phyloP scores from a whole-genome alignment of 2,888 invertebrate genomes.

The Apantesis nais region DNA sequence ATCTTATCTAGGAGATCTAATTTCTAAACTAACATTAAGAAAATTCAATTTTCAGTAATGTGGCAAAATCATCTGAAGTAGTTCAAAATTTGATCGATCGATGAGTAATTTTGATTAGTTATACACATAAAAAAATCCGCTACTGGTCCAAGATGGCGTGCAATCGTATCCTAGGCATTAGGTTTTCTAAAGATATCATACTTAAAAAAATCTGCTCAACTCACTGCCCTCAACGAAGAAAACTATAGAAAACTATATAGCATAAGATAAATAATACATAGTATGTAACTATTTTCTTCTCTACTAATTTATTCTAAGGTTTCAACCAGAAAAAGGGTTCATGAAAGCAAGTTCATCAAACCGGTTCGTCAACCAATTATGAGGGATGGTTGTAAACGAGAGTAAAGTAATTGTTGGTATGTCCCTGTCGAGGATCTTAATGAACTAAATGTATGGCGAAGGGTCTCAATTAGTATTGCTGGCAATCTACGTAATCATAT shows the following conservation, averaged over 20 bases:
- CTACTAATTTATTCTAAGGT: constrained; percentile 12
- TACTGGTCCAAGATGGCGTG: no score
- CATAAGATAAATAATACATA: neutral
- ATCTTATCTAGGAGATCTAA: neutral
- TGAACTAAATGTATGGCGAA: constrained; percentile 49
- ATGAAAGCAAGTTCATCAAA: constrained; percentile 45
- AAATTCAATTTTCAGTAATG: neutral
- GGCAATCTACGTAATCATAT: constrained; percentile 50
- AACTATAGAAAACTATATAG: no score
- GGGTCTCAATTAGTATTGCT: constrained; percentile 46
- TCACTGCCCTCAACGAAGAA: neutral
- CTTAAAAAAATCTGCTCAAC: no score
- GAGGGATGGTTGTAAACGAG: constrained; percentile 55
- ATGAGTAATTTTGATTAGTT: no score
- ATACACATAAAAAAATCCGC: no score
- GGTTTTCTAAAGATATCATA: no score
- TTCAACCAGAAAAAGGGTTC: constrained; percentile 13
- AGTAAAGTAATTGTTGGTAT: constrained; percentile 52
- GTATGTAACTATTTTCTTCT: neutral
- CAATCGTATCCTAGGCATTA: no score
- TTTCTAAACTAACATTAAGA: neutral
- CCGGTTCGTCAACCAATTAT: constrained; percentile 55
- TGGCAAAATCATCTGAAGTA: no score
- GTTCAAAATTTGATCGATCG: no score
- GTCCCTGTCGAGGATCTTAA: constrained; percentile 42